Base-by-base conservation (phyloP, 2,888 invertebrate species). In the Apodemia hepburni region DNA sequence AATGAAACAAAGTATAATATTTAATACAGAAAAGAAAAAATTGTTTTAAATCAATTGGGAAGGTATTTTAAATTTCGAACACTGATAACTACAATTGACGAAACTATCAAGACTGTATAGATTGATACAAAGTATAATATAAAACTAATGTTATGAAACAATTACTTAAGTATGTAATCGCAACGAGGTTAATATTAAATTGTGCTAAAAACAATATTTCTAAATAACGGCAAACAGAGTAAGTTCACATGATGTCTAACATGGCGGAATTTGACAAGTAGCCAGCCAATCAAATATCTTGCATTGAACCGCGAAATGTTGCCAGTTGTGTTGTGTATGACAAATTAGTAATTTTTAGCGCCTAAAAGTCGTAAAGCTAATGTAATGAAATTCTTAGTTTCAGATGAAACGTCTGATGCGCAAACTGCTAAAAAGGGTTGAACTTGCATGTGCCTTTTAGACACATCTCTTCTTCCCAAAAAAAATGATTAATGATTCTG, bases 141-240 rank as follows among this genome's bases (percentile, higher is more conserved):
- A 29, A 57, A 57, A 57, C 54, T 57, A 57, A 54, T 57, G 29
- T 57, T 57, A 57, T 15, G 29, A 57, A 57, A 57, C 12, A 57
- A 57, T 29, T 57, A 57, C 54, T 57, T 57, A 57, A 27, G 27
- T 29, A 57, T 57, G 54, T 57, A 57, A 57, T 57, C 54, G 54
- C 54, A 57, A 57, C 27, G 15, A 57, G 27, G 54, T 57, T 57
- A 57, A 57, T 57, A 57, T 57, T 57, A 57, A 57, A 57, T 82
- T 84, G 85, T 79, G 78, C 80, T 82, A 81, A 81, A 75, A 76
- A 57, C 65, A 75, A 70, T 71, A 72, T 78, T 73, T 70, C 78
- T 76, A 79, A 79, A 75, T 74, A 69, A 69, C 76, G 69, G 72
- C 74, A 75, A 78, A 82, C 81, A 81, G 86, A 87, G 84, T 84